Evolutionary conservation across 2,797 vertebrate genomes (phyloP), one percentile per base, ranked within the genome.

Genomic region (Gephyroberyx darwinii): DNA sequence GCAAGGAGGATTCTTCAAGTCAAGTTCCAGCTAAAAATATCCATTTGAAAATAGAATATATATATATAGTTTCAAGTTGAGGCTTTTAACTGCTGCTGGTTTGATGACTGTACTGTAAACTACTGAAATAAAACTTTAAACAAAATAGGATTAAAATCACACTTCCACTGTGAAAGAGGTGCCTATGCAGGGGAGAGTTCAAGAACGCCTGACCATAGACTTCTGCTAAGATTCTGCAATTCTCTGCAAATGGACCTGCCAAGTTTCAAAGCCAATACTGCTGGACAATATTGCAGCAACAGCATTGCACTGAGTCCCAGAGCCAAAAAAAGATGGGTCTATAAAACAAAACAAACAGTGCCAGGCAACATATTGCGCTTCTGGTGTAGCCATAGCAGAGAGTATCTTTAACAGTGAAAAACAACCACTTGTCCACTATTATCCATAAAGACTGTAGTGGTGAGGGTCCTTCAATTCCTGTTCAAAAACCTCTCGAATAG

Each of bases 321-420:
- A 77, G 66, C 62, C 62, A 56, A 73, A 83, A 60, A 82, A 19
- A 65, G 77, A 85, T 70, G 5, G 58, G 10, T 63, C 65, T 10
- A 73, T 83, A 76, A 88, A 87, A 75, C 65, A 22, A 71, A 76
- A 63, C 19, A 54, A 78, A 72, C 51, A 67, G 60, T 20, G 20
- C 37, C 41, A 26, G 22, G 54, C 37, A 71, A 61, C 57, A 58
- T 68, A 65, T 33, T 20, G 26, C 37, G 51, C 45, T 75, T 77
- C 47, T 50, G 59, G 41, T 60, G 20, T 26, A 26, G 14, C 56
- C 20, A 31, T 31, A 67, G 71, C 63, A 62, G 6, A 80, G 10
- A 52, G 55, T n/a, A 61, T 75, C 16, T 73, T 41, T 66, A 37
- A 69, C 20, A 30, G 39, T 54, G 22, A 75, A 63, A 67, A 31